Evolutionary conservation across 2,113 vertebrate genomes (phyloP), one percentile per base, ranked within the genome.

Genomic region (Hippocampus comes): DNA sequence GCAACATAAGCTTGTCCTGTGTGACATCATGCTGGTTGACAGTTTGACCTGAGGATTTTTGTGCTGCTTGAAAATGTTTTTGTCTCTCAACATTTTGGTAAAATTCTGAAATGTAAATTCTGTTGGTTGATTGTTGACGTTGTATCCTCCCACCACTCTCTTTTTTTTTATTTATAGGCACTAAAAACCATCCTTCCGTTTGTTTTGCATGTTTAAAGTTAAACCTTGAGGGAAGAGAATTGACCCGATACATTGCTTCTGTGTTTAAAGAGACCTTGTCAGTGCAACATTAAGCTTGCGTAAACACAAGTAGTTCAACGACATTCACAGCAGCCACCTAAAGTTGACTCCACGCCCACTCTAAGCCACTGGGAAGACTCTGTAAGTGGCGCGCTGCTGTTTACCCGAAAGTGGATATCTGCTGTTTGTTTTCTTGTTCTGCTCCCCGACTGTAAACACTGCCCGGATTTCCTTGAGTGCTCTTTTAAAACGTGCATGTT

Each of bases 391-490:
- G 82, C 77, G 81, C 67, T 74, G 86, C 82, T 89, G 91, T 92
- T 90, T 89, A 88, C 88, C 34, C 84, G 83, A 82, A 85, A 87
- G 87, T 86, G 86, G 88, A 86, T 90, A 89, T 88, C 79, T 82
- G 84, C 82, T 90, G 86, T 91, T 92, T 89, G 89, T 89, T 91
- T 87, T 90, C 88, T 90, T 91, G 85, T 89, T 91, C 80, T 90
- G 84, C 85, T 87, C 89, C 66, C 87, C 78, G 55, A 84, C 87
- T 81, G 74, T 90, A 89, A 91, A 90, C 89, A 92, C 82, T 55
- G 80, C 87, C 74, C 61, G 80, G 87, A 88, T 87, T 90, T 89
- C 79, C 87, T 90, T 86, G 81, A 87, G 87, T 89, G 80, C 71
- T 78, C 83, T 88, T 83, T 89, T 46, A 76, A 88, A 88, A 85